Base-by-base conservation (phyloP, 2,888 invertebrate genomes). In the Acrobasis repandana region DNA sequence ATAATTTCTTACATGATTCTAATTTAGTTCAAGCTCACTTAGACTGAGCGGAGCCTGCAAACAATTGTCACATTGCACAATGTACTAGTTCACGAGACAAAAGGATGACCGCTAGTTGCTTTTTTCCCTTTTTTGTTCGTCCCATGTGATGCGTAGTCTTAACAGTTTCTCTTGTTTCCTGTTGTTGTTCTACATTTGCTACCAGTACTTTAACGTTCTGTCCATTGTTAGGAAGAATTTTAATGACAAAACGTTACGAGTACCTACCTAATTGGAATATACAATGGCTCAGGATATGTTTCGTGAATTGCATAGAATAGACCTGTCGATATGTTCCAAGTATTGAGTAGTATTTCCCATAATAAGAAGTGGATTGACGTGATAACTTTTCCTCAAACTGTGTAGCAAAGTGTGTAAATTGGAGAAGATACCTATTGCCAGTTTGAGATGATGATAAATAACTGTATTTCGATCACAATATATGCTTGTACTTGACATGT, bases 151-250 rank as follows among this genome's bases (percentile, higher is more conserved):
- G 79, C 72, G 73, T 76, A 75, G 71, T 72, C 75, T 77, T 77
- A 74, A 77, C 73, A 73, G 77, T 77, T 79, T 82, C 76, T 76
- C 76, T 78, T 75, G 80, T 83, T 83, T 83, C 79, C 80, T 81
- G 79, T 72, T 71, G 75, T 71, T 76, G 78, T 80, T 75, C 77
- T 68, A 84, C 77, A 79, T 82, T 79, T 67, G 67, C 72, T 72
- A 69, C 72, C 60, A 59, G 16, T 33, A 62, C 52, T 51, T 51
- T 74, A 76, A 73, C 72, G 76, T 74, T 75, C 75, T 67, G 69
- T 69, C 74, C 72, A 76, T 79, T 79, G 77, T 79, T 75, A 68
- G 67, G 65, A 65, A 70, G 68, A 73, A 74, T 71, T 67, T 68
- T 65, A 72, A 72, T 69, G 67, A 70, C 67, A 67, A 43, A 43